phyloP scores from a whole-genome alignment of 2,888 invertebrate species.

The Eugnorisma glareosa region DNA sequence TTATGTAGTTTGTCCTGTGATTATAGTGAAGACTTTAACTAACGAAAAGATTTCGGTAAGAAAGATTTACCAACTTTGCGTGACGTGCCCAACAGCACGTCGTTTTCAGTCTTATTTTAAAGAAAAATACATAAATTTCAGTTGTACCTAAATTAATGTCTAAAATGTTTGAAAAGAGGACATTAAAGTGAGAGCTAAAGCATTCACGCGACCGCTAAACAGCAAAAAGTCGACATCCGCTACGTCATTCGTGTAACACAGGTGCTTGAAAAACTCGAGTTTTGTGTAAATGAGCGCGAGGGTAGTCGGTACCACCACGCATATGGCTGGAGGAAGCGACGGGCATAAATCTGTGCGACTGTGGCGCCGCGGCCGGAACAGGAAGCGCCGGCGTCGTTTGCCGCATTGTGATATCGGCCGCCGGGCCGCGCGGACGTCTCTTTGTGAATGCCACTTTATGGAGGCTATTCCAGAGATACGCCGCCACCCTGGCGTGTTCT shows the following conservation, averaged over 20 bases:
- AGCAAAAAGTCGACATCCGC: constrained; percentile 79
- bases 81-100: not conserved
- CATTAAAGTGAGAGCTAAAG: constrained; percentile 37
- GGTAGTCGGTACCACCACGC: constrained; percentile 80
- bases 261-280: constrained; percentile 89
- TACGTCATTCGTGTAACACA: constrained; percentile 80
- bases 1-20: constrained; percentile 3
- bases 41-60: not conserved
- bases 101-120: not conserved
- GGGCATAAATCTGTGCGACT: constrained; percentile 89
- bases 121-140: not conserved
- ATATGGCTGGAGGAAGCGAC: constrained; percentile 89
- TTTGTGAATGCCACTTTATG: constrained; percentile 87
- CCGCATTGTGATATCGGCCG: constrained; percentile 90
- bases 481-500: constrained; percentile 79
- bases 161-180: constrained; percentile 32
- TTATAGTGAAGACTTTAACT: not conserved
- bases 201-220: constrained; percentile 69
- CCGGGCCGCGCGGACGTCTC: constrained; percentile 87
- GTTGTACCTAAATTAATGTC: constrained; percentile 14
- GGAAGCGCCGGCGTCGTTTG: constrained; percentile 90
- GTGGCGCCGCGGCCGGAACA: constrained; percentile 89
- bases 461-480: constrained; percentile 84
- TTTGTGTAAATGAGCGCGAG: constrained; percentile 89
- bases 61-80: not conserved